A percentile compares a stretch with the other conserved stretches of the same genome.
These are phyloP conservation scores for Vanacampus margaritifer DNA, from an alignment of 2,113 vertebrate species.

Conservation along the genomic window DNA sequence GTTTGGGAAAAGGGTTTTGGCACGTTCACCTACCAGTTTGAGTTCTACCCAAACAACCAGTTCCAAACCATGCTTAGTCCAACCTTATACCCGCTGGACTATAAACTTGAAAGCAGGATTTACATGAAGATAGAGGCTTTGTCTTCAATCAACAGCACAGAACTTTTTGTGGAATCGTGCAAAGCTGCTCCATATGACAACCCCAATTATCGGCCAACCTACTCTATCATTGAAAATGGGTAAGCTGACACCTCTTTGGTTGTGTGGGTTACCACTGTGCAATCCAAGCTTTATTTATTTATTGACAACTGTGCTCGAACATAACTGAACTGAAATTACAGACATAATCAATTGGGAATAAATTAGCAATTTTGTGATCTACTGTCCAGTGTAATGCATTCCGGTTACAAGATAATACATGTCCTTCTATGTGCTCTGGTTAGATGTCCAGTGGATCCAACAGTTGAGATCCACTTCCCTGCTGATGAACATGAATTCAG, in stretches of 20 bases:
- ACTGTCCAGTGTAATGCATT: not conserved
- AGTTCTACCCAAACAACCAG: slow-evolving; percentile 54
- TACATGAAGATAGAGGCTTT: slow-evolving; percentile 64
- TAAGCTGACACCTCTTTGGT: slow-evolving; percentile 15
- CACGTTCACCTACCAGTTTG: slow-evolving; percentile 66
- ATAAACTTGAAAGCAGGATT: slow-evolving; percentile 39
- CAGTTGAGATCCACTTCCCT: slow-evolving; percentile 29
- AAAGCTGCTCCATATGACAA: slow-evolving; percentile 65
- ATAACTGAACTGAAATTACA: not conserved
- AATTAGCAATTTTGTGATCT: not conserved
- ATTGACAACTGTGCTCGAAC: not conserved
- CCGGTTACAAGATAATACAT: not conserved
- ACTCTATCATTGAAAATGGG: slow-evolving; percentile 71
- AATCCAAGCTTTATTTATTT: not conserved
- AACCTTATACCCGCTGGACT: slow-evolving; percentile 55
- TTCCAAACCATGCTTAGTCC: slow-evolving; percentile 34
- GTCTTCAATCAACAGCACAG: slow-evolving; percentile 48
- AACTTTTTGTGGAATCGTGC: slow-evolving; percentile 73
- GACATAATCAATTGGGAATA: not conserved
- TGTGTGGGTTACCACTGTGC: not conserved
- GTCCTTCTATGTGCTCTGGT: not conserved
- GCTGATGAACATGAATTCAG: slow-evolving; percentile 29
- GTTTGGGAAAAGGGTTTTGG: slow-evolving; percentile 68
- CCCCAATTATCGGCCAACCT: slow-evolving; percentile 47
- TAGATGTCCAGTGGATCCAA: slow-evolving; percentile 63